Percentiles rank a stretch among this genome's conserved stretches.
phyloP scores from a whole-genome alignment of 2,797 vertebrate genomes.

The Pseudotriccus pelzelni region DNA sequence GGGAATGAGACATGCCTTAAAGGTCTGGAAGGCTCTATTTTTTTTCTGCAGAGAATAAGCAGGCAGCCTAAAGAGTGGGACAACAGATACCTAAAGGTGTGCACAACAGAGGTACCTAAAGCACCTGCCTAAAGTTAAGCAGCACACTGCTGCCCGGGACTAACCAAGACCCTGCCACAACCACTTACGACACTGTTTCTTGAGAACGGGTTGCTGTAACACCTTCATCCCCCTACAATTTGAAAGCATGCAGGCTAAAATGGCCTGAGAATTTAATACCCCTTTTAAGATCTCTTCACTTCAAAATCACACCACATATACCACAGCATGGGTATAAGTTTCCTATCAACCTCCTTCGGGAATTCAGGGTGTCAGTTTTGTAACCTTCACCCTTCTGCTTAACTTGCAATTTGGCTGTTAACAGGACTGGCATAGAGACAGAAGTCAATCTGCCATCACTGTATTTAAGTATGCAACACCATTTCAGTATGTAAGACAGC shows the following conservation, averaged over 20 bases:
- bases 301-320: accelerated
- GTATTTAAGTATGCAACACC: background rate
- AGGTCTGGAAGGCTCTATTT: background rate
- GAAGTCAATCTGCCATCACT: background rate
- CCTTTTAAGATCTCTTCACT: background rate
- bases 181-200: background rate
- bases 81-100: background rate
- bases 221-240: background rate
- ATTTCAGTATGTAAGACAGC: background rate
- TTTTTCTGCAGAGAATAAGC: background rate
- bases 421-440: background rate
- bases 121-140: background rate
- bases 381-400: background rate
- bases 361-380: background rate
- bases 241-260: background rate
- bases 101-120: background rate
- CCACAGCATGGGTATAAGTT: background rate
- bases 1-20: background rate
- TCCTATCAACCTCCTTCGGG: background rate
- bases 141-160: background rate
- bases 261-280: background rate
- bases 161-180: background rate
- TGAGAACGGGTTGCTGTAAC: background rate
- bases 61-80: background rate
- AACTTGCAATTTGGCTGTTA: background rate